Evolutionary conservation across 2,797 vertebrate species (phyloP).

Genomic region (Thamnophis elegans): DNA sequence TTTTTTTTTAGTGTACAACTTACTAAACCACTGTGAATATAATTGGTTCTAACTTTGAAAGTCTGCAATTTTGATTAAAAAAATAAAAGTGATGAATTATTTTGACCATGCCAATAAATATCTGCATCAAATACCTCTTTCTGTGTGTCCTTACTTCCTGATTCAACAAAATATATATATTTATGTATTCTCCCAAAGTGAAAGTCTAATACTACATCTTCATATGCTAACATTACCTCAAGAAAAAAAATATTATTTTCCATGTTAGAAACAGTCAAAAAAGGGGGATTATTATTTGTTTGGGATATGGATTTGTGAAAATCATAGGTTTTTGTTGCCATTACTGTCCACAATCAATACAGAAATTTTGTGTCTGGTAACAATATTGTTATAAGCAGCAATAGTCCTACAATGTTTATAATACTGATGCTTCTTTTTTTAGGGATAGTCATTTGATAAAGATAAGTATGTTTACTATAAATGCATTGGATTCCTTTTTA

Average conservation of each 20-base stretch:
- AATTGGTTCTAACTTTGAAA: constrained; percentile 36
- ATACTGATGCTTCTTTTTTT: constrained; percentile 26
- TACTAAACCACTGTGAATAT: constrained; percentile 22
- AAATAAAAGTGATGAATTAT: not conserved
- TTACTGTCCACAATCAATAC: not conserved
- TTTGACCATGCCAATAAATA: constrained; percentile 18
- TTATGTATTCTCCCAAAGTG: constrained; percentile 10
- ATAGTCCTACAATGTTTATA: not conserved
- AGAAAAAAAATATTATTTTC: not conserved
- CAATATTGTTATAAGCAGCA: constrained; percentile 11
- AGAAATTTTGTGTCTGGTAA: not conserved
- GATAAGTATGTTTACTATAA: not conserved
- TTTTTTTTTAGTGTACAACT: constrained; percentile 31
- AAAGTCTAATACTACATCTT: constrained; percentile 15
- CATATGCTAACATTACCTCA: constrained; percentile 9
- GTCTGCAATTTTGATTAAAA: constrained; percentile 19
- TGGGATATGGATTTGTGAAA: not conserved
- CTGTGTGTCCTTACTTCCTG: constrained; percentile 1
- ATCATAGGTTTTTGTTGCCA: not conserved
- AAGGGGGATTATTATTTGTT: not conserved
- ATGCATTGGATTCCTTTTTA: constrained; percentile 10
- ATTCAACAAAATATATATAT: constrained; percentile 28
- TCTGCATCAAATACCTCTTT: constrained; percentile 3
- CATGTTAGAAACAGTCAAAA: not conserved
- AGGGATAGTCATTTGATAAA: constrained; percentile 6